A percentile compares a stretch with the other conserved stretches of the same genome.
These are phyloP conservation scores for Acrobasis suavella DNA, from an alignment of 2,888 invertebrate genomes.

Conservation along the genomic window DNA sequence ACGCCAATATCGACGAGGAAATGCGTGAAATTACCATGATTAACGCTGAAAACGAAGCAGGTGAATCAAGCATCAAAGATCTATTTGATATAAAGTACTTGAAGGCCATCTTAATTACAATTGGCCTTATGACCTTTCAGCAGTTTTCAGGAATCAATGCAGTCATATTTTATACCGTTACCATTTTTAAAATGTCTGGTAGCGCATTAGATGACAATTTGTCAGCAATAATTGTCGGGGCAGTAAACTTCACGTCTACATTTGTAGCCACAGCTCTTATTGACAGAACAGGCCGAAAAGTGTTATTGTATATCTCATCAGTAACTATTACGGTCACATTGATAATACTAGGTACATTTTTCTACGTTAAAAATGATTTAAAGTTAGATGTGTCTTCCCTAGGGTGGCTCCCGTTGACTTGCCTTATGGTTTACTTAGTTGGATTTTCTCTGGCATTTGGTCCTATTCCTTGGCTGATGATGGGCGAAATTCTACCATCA, in stretches of 20 bases:
- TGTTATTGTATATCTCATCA: constrained; percentile 92
- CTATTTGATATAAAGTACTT: constrained; percentile 87
- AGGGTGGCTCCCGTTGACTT: constrained; percentile 91
- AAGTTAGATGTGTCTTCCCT: constrained; percentile 79
- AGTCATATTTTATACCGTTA: constrained; percentile 96
- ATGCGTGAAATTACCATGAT: constrained; percentile 87
- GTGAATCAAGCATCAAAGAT: constrained; percentile 84
- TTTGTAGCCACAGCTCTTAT: constrained; percentile 93
- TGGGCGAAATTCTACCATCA: constrained; percentile 95
- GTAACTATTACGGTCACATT: constrained; percentile 90
- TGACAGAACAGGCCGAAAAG: constrained; percentile 94
- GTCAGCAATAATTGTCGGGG: constrained; percentile 93
- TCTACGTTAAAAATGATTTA: constrained; percentile 82
- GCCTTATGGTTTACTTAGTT: constrained; percentile 91
- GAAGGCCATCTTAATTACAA: constrained; percentile 90
- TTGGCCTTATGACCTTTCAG: constrained; percentile 97
- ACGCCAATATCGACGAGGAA: constrained; percentile 90
- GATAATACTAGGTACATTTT: constrained; percentile 88
- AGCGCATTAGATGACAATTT: constrained; percentile 89
- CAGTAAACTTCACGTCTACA: constrained; percentile 95
- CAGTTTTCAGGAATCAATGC: constrained; percentile 98
- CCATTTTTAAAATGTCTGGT: constrained; percentile 93
- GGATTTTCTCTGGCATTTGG: constrained; percentile 94
- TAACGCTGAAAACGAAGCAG: constrained; percentile 85
- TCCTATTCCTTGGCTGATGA: constrained; percentile 94